A percentile compares a stretch with the other conserved stretches of the same genome.
These are phyloP conservation scores for Actinia tenebrosa DNA, from an alignment of 64 coral and sea anemone genomes.

Conservation along the genomic window DNA sequence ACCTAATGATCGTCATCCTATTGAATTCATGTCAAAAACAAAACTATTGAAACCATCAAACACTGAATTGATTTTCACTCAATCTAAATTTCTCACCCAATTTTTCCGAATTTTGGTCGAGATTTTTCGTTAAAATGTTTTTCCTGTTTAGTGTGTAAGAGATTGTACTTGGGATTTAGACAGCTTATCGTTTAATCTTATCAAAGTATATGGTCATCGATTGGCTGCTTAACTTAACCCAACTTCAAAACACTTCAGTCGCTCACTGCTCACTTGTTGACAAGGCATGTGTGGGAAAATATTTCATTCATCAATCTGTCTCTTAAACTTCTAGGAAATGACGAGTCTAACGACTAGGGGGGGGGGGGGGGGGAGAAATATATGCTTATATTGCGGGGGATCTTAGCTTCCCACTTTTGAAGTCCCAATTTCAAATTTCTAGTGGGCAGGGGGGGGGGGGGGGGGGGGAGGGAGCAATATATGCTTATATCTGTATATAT, in stretches of 20 bases:
- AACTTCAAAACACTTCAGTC: background rate
- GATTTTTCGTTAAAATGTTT: background rate
- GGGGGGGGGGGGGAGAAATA: no score
- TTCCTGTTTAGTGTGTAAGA: background rate
- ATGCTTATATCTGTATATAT: no score
- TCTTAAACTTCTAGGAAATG: background rate
- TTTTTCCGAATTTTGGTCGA: background rate
- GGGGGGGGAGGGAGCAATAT: no score
- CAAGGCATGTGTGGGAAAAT: background rate
- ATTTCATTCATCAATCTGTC: background rate
- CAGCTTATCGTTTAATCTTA: background rate
- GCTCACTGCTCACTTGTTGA: background rate
- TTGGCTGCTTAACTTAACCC: background rate
- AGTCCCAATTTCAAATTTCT: no score
- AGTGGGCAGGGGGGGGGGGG: no score
- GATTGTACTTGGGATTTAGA: background rate
- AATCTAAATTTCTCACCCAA: background rate
- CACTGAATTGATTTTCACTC: background rate
- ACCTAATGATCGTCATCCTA: background rate
- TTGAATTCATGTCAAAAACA: conserved; percentile 1
- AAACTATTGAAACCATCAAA: background rate
- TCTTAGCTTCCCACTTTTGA: no score
- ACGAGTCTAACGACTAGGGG: no score
- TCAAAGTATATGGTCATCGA: background rate
- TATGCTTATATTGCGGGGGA: no score